Evolutionary conservation across 2,113 vertebrate genomes (phyloP).

Genomic region (Tapirus terrestris): DNA sequence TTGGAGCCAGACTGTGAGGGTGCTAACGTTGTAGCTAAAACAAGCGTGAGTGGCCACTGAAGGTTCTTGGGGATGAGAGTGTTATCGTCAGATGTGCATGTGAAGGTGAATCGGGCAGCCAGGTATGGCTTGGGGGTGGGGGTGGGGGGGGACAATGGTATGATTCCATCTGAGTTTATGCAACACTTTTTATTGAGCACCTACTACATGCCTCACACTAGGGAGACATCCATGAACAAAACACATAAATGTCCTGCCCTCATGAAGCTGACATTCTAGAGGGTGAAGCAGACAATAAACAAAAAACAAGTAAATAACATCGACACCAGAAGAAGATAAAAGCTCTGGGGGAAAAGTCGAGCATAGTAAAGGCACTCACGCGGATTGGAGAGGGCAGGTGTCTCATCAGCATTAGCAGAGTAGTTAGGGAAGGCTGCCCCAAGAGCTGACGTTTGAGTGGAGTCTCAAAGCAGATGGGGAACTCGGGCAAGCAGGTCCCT

Average conservation of each 20-base stretch:
- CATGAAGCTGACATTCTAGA: not conserved
- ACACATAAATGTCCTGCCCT: not conserved
- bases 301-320: not conserved
- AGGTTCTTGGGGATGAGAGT: not conserved
- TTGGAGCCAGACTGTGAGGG: not conserved
- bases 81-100: rapidly evolving
- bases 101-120: not conserved
- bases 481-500: not conserved
- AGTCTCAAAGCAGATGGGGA: not conserved
- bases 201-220: not conserved
- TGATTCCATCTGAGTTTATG: not conserved
- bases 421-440: not conserved
- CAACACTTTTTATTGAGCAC: not conserved
- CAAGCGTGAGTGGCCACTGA: not conserved
- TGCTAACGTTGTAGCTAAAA: not conserved
- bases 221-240: not conserved
- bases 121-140: not conserved
- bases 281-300: not conserved
- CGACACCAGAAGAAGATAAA: not conserved
- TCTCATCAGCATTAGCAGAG: not conserved
- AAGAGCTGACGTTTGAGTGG: not conserved
- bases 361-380: not conserved
- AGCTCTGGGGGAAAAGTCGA: not conserved
- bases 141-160: not conserved
- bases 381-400: not conserved